Percentiles rank a stretch among this genome's conserved stretches.
These are phyloP conservation scores for Macrobrachium nipponense DNA, from an alignment of 1,140 invertebrate genomes.

Conservation along the genomic window DNA sequence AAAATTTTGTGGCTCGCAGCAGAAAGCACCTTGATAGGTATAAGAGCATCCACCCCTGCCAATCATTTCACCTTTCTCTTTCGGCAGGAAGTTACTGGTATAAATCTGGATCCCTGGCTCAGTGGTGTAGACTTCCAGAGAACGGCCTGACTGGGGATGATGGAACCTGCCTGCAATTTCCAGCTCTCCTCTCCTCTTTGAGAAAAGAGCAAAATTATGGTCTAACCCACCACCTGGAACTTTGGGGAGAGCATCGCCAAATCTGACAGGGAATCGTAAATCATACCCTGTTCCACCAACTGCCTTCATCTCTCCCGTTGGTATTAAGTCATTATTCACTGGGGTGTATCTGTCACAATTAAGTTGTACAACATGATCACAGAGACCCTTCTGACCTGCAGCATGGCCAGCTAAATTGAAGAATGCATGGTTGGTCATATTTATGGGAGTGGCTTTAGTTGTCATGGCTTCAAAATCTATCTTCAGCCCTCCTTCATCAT, in stretches of 20 bases:
- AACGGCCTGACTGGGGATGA: conserved; percentile 68
- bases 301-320: conserved; percentile 80
- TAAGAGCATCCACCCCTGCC: conserved; percentile 82
- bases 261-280: conserved; percentile 73
- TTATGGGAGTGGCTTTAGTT: conserved; percentile 85
- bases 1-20: conserved; percentile 92
- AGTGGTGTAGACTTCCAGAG: conserved; percentile 82
- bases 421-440: conserved; percentile 93
- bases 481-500: conserved; percentile 77
- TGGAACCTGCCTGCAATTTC: conserved; percentile 49
- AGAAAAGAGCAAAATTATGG: conserved; percentile 79
- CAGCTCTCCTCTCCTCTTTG: conserved; percentile 42
- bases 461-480: conserved; percentile 81
- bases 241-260: conserved; percentile 71
- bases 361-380: conserved; percentile 80
- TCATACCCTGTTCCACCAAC: conserved; percentile 80
- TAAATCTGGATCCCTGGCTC: conserved; percentile 94
- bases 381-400: conserved; percentile 73
- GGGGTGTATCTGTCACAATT: conserved; percentile 84
- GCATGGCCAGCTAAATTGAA: conserved; percentile 82
- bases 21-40: conserved; percentile 84
- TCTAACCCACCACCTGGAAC: conserved; percentile 77
- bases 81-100: conserved; percentile 82
- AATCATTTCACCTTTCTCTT: conserved; percentile 68
- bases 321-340: conserved; percentile 79